Percentiles rank a stretch among this genome's conserved stretches.
Evolutionary conservation across 2,888 invertebrate species (phyloP).

Genomic region (Halictus quadricinctus): DNA sequence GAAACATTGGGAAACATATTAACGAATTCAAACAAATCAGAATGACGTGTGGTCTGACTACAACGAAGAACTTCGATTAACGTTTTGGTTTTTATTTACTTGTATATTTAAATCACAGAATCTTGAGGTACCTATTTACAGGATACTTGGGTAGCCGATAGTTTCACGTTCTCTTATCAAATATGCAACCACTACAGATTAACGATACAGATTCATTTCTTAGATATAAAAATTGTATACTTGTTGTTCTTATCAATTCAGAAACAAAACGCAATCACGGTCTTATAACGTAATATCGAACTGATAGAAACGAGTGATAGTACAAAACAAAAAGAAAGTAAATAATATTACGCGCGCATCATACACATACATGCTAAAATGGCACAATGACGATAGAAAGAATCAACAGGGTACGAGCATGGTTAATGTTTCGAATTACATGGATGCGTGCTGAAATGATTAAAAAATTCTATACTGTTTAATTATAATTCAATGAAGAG

Average conservation of each 20-base stretch:
- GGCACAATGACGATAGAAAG: slow-evolving; percentile 29
- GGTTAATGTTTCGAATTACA: background rate
- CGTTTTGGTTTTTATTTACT: background rate
- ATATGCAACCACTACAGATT: background rate
- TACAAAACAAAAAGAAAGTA: background rate
- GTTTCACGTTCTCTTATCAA: background rate
- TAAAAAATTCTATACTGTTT: background rate
- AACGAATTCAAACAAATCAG: background rate
- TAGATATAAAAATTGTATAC: background rate
- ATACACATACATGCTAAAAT: slow-evolving; percentile 37
- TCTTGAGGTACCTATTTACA: background rate
- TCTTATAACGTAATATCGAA: background rate
- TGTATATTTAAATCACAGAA: slow-evolving; percentile 26
- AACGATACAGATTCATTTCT: background rate
- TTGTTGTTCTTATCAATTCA: background rate
- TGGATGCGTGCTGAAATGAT: background rate
- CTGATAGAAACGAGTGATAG: background rate
- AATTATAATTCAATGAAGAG: slow-evolving; percentile 13
- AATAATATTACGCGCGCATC: background rate
- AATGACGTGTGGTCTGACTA: background rate
- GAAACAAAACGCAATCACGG: background rate
- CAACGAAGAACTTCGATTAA: background rate
- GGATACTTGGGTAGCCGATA: background rate
- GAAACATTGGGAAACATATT: background rate
- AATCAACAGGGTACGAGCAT: background rate